phyloP scores from a whole-genome alignment of 2,888 invertebrate species.

The Aphidoletes aphidimyza region DNA sequence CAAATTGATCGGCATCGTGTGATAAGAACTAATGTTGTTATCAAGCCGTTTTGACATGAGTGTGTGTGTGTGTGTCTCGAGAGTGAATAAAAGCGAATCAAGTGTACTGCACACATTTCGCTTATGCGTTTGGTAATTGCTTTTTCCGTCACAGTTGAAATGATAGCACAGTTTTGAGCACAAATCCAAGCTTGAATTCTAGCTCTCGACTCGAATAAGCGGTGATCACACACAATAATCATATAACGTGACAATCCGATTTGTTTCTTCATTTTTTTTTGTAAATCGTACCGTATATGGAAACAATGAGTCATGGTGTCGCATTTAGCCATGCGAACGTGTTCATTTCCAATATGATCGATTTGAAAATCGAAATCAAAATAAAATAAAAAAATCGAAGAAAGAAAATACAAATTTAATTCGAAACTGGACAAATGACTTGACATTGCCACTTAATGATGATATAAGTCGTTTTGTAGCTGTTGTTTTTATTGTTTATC shows the following conservation, averaged over 20 bases:
- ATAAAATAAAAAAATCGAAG: not conserved
- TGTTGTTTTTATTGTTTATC: not conserved
- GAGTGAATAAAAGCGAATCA: too few species aligned
- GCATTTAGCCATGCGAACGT: conserved; percentile 8
- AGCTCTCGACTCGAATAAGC: not conserved
- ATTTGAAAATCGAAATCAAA: not conserved
- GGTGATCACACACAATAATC: too few species aligned
- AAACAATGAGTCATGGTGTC: conserved; percentile 9
- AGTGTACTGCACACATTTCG: not conserved
- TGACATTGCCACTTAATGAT: conserved; percentile 43
- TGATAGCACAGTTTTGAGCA: too few species aligned
- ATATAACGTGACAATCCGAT: not conserved
- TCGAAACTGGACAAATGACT: conserved; percentile 23
- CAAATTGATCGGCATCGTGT: not conserved
- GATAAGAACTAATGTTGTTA: conserved; percentile 3
- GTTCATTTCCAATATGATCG: conserved; percentile 38
- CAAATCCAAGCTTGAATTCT: not conserved
- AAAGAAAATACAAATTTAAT: not conserved
- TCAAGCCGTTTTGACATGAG: not conserved
- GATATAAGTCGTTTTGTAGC: not conserved
- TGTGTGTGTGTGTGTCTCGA: too few species aligned
- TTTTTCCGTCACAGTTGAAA: not conserved
- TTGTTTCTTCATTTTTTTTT: too few species aligned
- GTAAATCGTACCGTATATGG: too few species aligned
- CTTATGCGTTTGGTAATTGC: not conserved